A percentile compares a stretch with the other conserved stretches of the same genome.
These are phyloP conservation scores for Pantelozetes paolii DNA, from an alignment of 2,888 invertebrate species.

Conservation along the genomic window DNA sequence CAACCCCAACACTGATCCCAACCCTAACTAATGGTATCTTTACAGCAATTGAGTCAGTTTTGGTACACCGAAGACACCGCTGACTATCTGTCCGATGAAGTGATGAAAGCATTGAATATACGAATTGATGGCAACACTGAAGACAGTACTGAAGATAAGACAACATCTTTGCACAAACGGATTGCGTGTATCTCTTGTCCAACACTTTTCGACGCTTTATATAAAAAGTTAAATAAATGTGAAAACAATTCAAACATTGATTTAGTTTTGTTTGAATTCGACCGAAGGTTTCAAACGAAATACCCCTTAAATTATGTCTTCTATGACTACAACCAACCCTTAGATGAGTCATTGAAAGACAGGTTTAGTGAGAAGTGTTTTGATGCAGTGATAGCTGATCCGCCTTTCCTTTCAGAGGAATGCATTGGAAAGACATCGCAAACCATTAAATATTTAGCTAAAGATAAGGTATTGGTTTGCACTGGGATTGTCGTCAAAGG, in stretches of 20 bases:
- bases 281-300: conserved; percentile 62
- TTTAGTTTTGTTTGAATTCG: conserved; percentile 45
- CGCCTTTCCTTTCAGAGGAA: conserved; percentile 89
- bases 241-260: conserved; percentile 44
- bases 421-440: conserved; percentile 77
- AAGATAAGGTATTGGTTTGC: conserved; percentile 74
- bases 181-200: conserved; percentile 85
- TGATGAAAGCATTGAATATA: conserved; percentile 57
- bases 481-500: conserved; percentile 77
- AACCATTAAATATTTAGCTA: conserved; percentile 69
- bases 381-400: conserved; percentile 85
- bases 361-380: conserved; percentile 55
- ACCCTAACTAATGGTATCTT: neutral
- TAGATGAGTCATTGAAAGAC: conserved; percentile 60
- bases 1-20: conserved; percentile 62
- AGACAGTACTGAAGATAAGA: neutral
- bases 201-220: conserved; percentile 65
- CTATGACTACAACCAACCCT: conserved; percentile 81
- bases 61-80: conserved; percentile 88
- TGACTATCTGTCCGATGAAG: conserved; percentile 64
- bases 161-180: conserved; percentile 54
- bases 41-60: conserved; percentile 91
- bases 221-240: conserved; percentile 44
- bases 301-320: conserved; percentile 72
- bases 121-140: conserved; percentile 51